phyloP scores from a whole-genome alignment of 64 coral and sea anemone genomes.

The Pocillopora damicornis region DNA sequence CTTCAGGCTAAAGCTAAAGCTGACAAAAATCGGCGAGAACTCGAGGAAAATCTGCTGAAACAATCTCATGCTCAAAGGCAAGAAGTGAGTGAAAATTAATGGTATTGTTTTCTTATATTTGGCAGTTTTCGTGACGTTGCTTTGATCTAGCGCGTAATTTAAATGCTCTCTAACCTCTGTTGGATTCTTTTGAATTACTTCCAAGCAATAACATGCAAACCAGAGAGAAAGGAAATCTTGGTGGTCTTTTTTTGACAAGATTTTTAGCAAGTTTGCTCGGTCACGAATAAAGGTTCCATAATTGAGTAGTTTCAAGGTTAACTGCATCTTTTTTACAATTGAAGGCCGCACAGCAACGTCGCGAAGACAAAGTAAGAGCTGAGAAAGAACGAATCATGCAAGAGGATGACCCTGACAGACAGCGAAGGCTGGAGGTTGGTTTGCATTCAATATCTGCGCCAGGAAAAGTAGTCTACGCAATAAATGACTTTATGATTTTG shows the following conservation, averaged over 20 bases:
- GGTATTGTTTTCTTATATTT: not conserved
- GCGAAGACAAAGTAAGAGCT: conserved; percentile 88
- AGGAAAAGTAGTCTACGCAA: not conserved
- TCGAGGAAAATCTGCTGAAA: conserved; percentile 89
- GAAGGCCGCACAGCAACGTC: conserved; percentile 92
- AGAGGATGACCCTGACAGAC: conserved; percentile 95
- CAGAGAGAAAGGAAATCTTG: too few species aligned
- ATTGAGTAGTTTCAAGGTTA: not conserved
- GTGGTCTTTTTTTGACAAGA: too few species aligned
- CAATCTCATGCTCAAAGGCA: conserved; percentile 87
- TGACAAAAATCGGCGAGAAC: conserved; percentile 92
- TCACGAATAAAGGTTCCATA: too few species aligned
- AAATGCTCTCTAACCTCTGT: too few species aligned
- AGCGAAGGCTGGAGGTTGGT: conserved; percentile 83
- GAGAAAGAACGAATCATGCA: conserved; percentile 97
- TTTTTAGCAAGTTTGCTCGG: too few species aligned
- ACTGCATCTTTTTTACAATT: not conserved
- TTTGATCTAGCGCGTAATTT: too few species aligned
- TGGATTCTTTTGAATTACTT: too few species aligned
- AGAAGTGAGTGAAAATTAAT: conserved; percentile 58
- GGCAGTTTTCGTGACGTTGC: too few species aligned
- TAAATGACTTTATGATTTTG: not conserved
- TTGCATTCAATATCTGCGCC: too few species aligned
- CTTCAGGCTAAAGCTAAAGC: conserved; percentile 83
- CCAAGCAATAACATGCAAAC: too few species aligned